Conservation (phyloP, 2,113 vertebrate species). For the Notechis scutatus region DNA sequence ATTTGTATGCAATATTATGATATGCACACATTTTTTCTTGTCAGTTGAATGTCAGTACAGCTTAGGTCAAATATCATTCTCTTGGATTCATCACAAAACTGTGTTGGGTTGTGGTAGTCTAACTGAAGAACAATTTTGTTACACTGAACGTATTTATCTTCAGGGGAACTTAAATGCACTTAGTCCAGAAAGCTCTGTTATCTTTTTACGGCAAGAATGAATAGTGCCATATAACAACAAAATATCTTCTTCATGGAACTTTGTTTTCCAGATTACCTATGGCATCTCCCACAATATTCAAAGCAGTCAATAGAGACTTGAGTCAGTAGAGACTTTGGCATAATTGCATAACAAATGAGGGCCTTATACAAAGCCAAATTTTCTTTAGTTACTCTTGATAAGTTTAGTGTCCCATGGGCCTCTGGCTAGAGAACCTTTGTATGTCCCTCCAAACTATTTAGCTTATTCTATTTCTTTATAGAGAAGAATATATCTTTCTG, state of each 20-base stretch:
- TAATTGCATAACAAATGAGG: background rate
- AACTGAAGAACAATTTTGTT: background rate
- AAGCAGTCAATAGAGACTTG: background rate
- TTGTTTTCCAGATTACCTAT: background rate
- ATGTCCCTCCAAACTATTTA: background rate
- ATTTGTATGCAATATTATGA: background rate
- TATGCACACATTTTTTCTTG: background rate
- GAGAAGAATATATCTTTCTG: background rate
- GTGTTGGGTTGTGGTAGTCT: background rate
- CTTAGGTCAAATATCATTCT: background rate
- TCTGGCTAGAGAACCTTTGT: background rate
- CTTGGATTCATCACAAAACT: background rate
- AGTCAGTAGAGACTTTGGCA: background rate
- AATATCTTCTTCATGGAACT: background rate
- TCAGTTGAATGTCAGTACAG: background rate
- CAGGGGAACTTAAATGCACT: background rate
- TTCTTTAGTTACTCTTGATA: background rate
- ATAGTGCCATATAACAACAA: background rate
- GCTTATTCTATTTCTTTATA: background rate
- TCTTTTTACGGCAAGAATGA: background rate
- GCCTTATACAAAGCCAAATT: background rate
- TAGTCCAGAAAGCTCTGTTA: background rate
- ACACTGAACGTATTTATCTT: background rate
- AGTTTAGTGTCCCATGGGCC: background rate
- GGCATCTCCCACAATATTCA: background rate